Base-by-base conservation (phyloP, 2,888 invertebrate species). In the Rugalucina vietnamica region DNA sequence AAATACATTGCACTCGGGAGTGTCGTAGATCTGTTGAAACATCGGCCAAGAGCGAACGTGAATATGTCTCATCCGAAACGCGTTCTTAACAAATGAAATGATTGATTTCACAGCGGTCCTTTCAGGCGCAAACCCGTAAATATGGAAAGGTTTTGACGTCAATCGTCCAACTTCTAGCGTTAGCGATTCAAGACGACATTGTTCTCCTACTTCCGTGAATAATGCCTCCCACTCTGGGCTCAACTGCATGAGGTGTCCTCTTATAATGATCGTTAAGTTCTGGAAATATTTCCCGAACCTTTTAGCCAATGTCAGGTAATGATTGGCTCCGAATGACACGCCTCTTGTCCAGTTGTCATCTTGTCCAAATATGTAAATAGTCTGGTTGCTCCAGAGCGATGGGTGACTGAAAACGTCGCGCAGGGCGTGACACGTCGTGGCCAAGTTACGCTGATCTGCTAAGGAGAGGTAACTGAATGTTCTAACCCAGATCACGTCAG, bases 31-130 rank as follows among this genome's bases (percentile, higher is more conserved):
- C 32, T 74, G 77, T 8, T 84, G 84, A 74, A 89, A 90, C 85
- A 92, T 88, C 0, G 93, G 93, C 93, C 93, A 93, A 0, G 92
- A 91, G 4, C 85, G 72, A 10, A 93, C 84, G 54, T 88, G 84
- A 4, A 93, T 79, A 29, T 81, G 79, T 57, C 90, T 91, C 70
- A 93, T 87, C 29, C 91, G 86, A 57, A 85, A 89, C 14, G 92
- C 92, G 36, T 90, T 90, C 27, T 84, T 72, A 0, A 93, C 88
- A 74, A 93, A 89, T 0, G 85, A 76, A 8, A 91, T 77, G 4
- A 92, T 80, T 2, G 87, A 85, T 39, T 80, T 81, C 8, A 92
- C 74, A 37, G 90, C 91, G 29, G 82, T 69, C 24, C 82, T 77
- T 49, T 82, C 79, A 3, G 89, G 91, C 10, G 75, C 76, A 36